Evolutionary conservation across 1,140 invertebrate species (phyloP), one percentile per base, ranked within the genome.

Genomic region (Calycopis cecrops): DNA sequence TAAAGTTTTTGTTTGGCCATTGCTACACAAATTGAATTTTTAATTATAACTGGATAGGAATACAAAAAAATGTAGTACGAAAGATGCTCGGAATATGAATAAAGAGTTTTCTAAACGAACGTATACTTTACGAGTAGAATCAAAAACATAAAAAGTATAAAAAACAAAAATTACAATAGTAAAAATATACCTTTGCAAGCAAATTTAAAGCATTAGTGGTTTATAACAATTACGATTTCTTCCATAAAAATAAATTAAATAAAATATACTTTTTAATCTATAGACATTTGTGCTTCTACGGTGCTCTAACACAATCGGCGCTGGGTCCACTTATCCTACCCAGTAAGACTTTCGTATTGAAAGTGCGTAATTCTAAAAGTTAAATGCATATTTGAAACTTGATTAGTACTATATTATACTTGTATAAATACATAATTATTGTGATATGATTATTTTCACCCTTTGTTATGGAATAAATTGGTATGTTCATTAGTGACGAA

Each of bases 401-500:
- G 54, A 59, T 48, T 55, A 65, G 63, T 54, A 60, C 63, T 76
- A 72, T 71, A 65, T 28, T 28, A 28, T 69, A 69, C 63, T 69
- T 64, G 67, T 79, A 75, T 67, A 71, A 66, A 74, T 80, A 80
- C 67, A 75, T 74, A 75, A 60, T 74, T 73, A 62, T 63, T 74
- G 78, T 84, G 80, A 84, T 84, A 84, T 84, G 80, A 76, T 79
- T 69, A 69, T 70, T 73, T 79, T 62, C 69, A 79, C 73, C 71
- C 73, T 77, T 64, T 21, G 21, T 53, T 53, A 33, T 53, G 42
- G 21, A 33, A 42, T 53, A 44, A 42, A 21, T 53, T 53, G 42
- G 40, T 44, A 44, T 44, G 4, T 16, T 17, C 14, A n/a, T n/a
- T 9, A 44, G 40, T 44, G 40, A 44, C 40, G 40, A 42, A n/a